phyloP scores from a whole-genome alignment of 2,113 vertebrate species.

The Echinops telfairi region DNA sequence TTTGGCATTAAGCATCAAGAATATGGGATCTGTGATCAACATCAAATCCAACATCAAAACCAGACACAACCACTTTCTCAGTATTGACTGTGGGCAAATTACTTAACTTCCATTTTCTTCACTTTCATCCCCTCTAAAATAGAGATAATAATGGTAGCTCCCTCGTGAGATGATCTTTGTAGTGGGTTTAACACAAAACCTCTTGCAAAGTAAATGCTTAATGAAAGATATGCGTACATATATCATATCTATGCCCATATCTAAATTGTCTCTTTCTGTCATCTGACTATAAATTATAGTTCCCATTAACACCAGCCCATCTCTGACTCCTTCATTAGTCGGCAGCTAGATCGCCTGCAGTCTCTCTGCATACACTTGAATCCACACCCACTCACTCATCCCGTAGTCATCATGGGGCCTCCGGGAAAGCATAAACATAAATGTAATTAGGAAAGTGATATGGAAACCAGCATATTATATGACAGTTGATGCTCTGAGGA shows the following conservation, averaged over 20 bases:
- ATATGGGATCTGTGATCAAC: background rate
- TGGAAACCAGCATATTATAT: background rate
- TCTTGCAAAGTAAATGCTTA: background rate
- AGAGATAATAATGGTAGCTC: background rate
- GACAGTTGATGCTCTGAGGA: background rate
- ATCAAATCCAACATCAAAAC: background rate
- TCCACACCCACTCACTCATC: background rate
- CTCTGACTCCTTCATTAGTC: background rate
- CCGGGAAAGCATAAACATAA: slow-evolving; percentile 12
- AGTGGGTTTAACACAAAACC: background rate
- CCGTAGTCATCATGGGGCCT: background rate
- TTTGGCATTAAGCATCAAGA: background rate
- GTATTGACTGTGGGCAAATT: slow-evolving; percentile 1
- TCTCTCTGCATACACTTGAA: background rate
- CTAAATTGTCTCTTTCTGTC: background rate
- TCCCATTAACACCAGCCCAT: background rate
- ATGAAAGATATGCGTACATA: background rate
- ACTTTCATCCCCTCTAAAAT: background rate
- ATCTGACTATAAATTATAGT: background rate
- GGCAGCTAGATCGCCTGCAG: background rate
- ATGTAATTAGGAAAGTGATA: background rate
- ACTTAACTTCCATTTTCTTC: background rate
- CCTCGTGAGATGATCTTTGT: background rate
- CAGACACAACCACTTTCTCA: background rate
- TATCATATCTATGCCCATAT: background rate